phyloP scores from a whole-genome alignment of 2,888 invertebrate species.

The Onchidella celtica region DNA sequence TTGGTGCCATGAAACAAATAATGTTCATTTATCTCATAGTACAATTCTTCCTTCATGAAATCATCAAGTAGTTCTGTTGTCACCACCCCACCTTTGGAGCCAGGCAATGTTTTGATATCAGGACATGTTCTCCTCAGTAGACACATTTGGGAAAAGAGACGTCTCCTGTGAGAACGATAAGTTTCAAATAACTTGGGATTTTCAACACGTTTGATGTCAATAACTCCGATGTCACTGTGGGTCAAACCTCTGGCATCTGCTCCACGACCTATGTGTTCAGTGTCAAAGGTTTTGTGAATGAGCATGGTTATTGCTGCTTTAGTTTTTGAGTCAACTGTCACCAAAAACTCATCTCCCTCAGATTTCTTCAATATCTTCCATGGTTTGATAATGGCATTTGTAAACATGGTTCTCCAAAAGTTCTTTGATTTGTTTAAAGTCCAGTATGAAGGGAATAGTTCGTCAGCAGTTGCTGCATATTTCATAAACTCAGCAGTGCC shows the following conservation, averaged over 20 bases:
- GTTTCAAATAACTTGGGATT: not conserved
- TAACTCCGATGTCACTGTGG: not conserved
- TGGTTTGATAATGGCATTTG: not conserved
- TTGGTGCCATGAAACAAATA: slow-evolving; percentile 70
- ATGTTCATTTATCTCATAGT: slow-evolving; percentile 62
- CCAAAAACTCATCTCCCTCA: not conserved
- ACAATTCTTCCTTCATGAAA: slow-evolving; percentile 48
- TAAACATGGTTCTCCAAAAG: not conserved
- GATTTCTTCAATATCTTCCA: too few relatives aligned
- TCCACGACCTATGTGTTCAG: not conserved
- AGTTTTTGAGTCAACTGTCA: not conserved
- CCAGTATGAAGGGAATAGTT: not conserved
- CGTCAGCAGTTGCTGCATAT: not conserved
- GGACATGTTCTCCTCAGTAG: not conserved
- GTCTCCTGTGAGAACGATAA: not conserved
- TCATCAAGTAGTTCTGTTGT: not conserved
- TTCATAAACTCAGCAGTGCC: slow-evolving; percentile 30
- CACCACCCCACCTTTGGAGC: not conserved
- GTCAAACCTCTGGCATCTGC: not conserved
- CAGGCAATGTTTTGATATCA: not conserved
- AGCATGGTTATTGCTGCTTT: not conserved
- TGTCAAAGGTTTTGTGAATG: not conserved
- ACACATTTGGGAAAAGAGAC: not conserved
- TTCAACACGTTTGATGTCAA: not conserved
- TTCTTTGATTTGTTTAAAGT: not conserved